phyloP scores from a whole-genome alignment of 2,113 vertebrate genomes.

The Sterrhoptilus dennistouni region DNA sequence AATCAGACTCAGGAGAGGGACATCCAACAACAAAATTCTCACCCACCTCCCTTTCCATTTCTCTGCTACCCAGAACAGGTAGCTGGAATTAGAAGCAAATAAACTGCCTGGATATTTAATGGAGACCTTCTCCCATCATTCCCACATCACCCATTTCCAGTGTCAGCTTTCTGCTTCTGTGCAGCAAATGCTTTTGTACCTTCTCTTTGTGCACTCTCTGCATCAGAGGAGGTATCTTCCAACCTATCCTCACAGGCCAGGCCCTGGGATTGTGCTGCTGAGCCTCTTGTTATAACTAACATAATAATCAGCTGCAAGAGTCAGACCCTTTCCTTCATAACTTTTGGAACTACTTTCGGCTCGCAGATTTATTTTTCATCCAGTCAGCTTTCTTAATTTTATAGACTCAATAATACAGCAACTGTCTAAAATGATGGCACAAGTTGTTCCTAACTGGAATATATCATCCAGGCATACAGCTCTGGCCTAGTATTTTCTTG shows the following conservation, averaged over 20 bases:
- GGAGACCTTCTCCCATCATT: neutral
- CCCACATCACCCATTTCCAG: neutral
- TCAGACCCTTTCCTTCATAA: fast-evolving
- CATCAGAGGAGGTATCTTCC: neutral
- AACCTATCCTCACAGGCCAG: neutral
- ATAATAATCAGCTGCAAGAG: neutral
- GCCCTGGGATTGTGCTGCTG: neutral
- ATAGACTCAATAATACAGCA: neutral
- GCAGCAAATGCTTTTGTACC: neutral
- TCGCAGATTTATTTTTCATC: neutral
- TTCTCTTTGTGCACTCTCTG: neutral
- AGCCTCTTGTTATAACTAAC: neutral
- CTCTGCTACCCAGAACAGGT: neutral
- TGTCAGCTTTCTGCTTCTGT: neutral
- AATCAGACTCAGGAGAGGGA: neutral
- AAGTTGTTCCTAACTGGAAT: neutral
- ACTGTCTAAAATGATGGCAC: neutral
- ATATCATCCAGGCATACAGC: neutral
- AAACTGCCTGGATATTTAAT: neutral
- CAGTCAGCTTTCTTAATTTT: neutral
- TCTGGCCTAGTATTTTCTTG: neutral
- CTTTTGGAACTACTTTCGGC: neutral
- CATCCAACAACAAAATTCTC: neutral
- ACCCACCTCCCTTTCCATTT: neutral
- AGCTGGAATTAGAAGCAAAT: neutral